Conservation (phyloP, 2,888 invertebrate genomes). For the Nasonia oneida region DNA sequence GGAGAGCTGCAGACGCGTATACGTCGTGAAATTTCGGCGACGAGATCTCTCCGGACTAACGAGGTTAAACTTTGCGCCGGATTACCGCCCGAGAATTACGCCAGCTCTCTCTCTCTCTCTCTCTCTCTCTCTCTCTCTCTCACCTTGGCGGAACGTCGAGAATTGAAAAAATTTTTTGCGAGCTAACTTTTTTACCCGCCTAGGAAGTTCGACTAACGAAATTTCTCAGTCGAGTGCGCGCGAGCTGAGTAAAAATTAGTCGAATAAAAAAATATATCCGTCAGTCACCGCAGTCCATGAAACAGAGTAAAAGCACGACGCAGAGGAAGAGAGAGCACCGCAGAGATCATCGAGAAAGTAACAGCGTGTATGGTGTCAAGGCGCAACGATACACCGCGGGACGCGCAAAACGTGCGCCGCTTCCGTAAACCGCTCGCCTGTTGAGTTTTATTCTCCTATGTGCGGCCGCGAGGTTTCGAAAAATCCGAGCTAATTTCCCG, state of each 20-base stretch:
- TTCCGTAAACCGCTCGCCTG: background rate
- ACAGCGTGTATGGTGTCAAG: background rate
- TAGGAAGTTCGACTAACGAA: background rate
- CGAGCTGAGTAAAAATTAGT: background rate
- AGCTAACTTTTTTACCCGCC: background rate
- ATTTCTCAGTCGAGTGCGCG: background rate
- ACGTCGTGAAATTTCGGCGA: background rate
- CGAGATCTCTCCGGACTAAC: slow-evolving; percentile 10
- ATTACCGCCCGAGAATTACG: background rate
- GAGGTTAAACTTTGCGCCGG: slow-evolving; percentile 27
- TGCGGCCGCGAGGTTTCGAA: background rate
- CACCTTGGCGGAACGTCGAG: background rate
- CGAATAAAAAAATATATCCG: no score
- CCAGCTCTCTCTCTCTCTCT: background rate
- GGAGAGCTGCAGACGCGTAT: no score
- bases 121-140: background rate
- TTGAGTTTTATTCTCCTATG: slow-evolving; percentile 12
- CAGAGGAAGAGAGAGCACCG: background rate
- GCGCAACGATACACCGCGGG: background rate
- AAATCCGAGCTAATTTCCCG: background rate
- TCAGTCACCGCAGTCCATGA: no score
- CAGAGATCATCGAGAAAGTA: background rate
- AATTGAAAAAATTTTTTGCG: slow-evolving; percentile 11
- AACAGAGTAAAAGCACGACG: no score
- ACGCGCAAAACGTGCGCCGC: background rate